Evolutionary conservation across 2,888 invertebrate genomes (phyloP).

Genomic region (Drosophila silvestris): DNA sequence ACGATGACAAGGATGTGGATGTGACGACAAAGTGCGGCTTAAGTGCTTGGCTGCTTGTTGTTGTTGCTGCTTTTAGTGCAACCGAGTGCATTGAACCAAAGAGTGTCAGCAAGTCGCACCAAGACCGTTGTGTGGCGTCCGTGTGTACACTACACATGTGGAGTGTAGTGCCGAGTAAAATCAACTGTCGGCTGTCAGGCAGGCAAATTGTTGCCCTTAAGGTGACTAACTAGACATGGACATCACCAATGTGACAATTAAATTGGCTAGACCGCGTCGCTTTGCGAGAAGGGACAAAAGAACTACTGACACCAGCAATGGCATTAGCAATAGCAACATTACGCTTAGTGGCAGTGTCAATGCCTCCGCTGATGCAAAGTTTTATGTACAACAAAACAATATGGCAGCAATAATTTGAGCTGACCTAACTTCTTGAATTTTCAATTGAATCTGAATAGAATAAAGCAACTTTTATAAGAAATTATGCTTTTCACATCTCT

Average conservation of each 20-base stretch:
- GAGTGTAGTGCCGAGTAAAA: conserved; percentile 31
- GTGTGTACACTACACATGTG: background rate
- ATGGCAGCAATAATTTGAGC: background rate
- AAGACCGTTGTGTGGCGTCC: background rate
- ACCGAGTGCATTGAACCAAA: conserved; percentile 56
- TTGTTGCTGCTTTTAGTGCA: conserved; percentile 48
- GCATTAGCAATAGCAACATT: background rate
- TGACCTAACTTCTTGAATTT: background rate
- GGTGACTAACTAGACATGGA: conserved; percentile 53
- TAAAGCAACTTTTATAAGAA: background rate
- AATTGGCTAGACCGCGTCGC: conserved; percentile 45
- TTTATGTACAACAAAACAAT: background rate
- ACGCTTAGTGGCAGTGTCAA: background rate
- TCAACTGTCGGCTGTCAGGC: conserved; percentile 43
- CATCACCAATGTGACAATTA: conserved; percentile 64
- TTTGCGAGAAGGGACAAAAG: background rate
- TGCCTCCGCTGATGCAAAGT: background rate
- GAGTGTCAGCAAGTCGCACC: conserved; percentile 30
- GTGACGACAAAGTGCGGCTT: conserved; percentile 61
- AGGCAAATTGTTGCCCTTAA: conserved; percentile 57
- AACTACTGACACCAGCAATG: background rate
- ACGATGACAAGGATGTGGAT: conserved; percentile 46
- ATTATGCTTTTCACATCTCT: background rate
- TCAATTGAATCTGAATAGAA: background rate
- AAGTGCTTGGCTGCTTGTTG: conserved; percentile 44